These are phyloP conservation scores for Acronicta alni DNA, from an alignment of 2,888 invertebrate species.

Conservation along the genomic window DNA sequence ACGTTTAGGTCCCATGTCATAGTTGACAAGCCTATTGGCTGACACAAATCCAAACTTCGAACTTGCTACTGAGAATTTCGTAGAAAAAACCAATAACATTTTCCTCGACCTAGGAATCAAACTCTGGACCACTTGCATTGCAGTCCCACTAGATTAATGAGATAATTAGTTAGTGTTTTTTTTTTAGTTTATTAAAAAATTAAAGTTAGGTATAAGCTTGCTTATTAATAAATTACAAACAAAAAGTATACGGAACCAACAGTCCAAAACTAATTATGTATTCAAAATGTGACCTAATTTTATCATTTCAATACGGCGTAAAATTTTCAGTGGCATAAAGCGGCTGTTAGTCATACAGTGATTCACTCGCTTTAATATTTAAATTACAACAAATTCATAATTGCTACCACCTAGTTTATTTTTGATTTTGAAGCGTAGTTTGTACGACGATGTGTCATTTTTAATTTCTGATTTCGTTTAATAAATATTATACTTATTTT, in stretches of 20 bases:
- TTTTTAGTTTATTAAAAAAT: no score
- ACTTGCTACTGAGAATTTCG: no score
- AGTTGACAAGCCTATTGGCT: no score
- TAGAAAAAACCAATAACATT: no score
- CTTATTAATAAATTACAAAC: not conserved
- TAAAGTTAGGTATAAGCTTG: no score
- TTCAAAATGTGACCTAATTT: constrained; percentile 53
- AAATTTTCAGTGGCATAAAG: constrained; percentile 45
- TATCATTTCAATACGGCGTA: constrained; percentile 55
- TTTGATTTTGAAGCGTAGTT: constrained; percentile 36
- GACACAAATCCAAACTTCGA: no score
- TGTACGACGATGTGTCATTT: constrained; percentile 21
- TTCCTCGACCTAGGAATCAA: no score
- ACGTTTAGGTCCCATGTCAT: no score
- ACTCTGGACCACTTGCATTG: no score
- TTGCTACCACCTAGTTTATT: constrained; percentile 30
- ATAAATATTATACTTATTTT: no score
- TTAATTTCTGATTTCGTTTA: not conserved
- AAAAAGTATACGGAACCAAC: constrained; percentile 43
- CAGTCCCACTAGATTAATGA: no score
- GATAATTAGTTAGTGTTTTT: no score
- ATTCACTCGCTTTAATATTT: constrained; percentile 46
- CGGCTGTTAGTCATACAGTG: constrained; percentile 49
- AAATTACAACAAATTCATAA: constrained; percentile 45
- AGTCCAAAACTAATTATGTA: constrained; percentile 41